phyloP scores from a whole-genome alignment of 2,113 vertebrate species.

The Isichthys henryi region DNA sequence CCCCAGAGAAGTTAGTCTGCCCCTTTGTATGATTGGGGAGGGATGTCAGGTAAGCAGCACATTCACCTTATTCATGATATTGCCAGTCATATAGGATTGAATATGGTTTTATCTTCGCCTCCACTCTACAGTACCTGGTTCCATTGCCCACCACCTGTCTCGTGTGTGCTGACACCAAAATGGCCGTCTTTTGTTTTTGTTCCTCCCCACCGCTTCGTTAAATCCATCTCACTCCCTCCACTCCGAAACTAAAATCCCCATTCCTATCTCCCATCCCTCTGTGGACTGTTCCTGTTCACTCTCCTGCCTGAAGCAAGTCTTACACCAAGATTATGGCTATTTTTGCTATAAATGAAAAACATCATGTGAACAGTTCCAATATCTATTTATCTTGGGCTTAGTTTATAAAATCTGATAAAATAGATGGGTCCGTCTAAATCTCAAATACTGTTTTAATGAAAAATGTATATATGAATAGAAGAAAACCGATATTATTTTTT shows the following conservation, averaged over 20 bases:
- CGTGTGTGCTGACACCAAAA: not conserved
- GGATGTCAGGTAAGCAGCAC: not conserved
- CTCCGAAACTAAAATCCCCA: not conserved
- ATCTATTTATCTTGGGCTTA: not conserved
- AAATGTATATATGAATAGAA: not conserved
- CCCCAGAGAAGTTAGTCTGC: not conserved
- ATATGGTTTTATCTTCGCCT: not conserved
- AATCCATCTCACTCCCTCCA: not conserved
- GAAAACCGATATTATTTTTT: not conserved
- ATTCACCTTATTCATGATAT: not conserved
- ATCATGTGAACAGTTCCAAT: not conserved
- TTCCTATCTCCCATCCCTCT: not conserved
- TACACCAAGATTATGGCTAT: not conserved
- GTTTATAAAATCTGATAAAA: not conserved
- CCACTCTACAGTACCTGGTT: not conserved
- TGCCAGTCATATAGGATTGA: not conserved
- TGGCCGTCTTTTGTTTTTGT: not conserved
- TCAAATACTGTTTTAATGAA: not conserved
- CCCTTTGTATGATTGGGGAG: not conserved
- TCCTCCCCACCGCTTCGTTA: not conserved
- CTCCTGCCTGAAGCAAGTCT: not conserved
- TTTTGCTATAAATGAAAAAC: slow-evolving; percentile 1
- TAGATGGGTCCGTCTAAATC: not conserved
- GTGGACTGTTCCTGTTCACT: not conserved
- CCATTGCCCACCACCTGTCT: not conserved